Conservation (phyloP, 2,113 vertebrate species). For the Vidua chalybeata region DNA sequence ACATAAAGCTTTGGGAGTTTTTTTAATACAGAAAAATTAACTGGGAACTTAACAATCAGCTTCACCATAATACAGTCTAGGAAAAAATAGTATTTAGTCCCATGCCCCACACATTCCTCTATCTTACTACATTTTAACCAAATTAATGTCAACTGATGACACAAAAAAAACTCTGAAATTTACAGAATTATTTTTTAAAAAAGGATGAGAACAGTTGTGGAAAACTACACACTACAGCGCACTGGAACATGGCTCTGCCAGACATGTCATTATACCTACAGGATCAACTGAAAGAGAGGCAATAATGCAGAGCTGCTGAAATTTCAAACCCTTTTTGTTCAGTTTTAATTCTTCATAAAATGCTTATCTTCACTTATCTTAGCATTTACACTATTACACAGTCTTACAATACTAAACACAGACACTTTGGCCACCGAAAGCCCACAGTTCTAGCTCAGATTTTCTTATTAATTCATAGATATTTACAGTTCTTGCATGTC, state of each 20-base stretch:
- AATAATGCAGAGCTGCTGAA: background rate
- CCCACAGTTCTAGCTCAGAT: background rate
- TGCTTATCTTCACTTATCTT: background rate
- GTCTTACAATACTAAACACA: background rate
- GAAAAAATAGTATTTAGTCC: background rate
- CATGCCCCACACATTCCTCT: background rate
- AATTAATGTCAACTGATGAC: accelerated
- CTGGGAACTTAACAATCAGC: background rate
- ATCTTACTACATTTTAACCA: background rate
- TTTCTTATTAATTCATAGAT: background rate
- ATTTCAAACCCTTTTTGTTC: background rate
- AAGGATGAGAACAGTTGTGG: background rate
- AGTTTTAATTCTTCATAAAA: background rate
- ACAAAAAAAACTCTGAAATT: background rate
- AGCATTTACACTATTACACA: background rate
- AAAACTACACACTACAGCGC: background rate
- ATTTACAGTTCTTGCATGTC: background rate
- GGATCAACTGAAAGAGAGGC: background rate
- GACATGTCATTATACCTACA: background rate
- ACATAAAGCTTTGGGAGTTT: background rate
- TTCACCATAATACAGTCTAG: background rate
- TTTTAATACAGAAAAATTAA: background rate
- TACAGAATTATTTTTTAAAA: background rate
- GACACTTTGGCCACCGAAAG: background rate
- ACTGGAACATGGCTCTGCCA: background rate